Evolutionary conservation across 2,888 invertebrate species (phyloP).

Genomic region (Lochmaea crataegi): DNA sequence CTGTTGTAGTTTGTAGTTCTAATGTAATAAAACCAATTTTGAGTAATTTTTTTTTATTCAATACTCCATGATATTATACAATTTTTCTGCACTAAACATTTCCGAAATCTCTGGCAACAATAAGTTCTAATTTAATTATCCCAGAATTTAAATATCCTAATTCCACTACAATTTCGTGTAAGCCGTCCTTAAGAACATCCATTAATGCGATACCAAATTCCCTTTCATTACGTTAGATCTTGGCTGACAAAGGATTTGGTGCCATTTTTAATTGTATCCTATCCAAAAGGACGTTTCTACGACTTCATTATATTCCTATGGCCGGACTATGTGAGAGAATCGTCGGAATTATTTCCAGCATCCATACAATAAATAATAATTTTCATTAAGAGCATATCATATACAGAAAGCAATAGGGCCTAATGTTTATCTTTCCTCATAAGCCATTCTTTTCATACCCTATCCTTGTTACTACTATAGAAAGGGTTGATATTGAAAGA

Average conservation of each 20-base stretch:
- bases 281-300: constrained; percentile 28
- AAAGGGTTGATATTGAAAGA: constrained; percentile 24
- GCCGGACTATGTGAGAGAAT: constrained; percentile 28
- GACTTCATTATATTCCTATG: constrained; percentile 36
- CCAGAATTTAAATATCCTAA: no score
- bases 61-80: no score
- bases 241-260: not conserved
- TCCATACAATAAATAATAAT: constrained; percentile 46
- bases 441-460: constrained; percentile 42
- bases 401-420: constrained; percentile 48
- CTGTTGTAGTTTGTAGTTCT: no score
- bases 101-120: no score
- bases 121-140: no score
- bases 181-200: not conserved
- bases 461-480: constrained; percentile 34
- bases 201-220: not conserved
- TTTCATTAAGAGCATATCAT: constrained; percentile 47
- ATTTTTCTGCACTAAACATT: no score
- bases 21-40: no score
- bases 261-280: constrained; percentile 29
- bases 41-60: no score
- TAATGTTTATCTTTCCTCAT: constrained; percentile 48
- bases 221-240: not conserved
- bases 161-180: not conserved
- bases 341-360: constrained; percentile 32